Evolutionary conservation across 2,797 vertebrate species (phyloP), one percentile per base, ranked within the genome.

Genomic region (Molossus molossus): DNA sequence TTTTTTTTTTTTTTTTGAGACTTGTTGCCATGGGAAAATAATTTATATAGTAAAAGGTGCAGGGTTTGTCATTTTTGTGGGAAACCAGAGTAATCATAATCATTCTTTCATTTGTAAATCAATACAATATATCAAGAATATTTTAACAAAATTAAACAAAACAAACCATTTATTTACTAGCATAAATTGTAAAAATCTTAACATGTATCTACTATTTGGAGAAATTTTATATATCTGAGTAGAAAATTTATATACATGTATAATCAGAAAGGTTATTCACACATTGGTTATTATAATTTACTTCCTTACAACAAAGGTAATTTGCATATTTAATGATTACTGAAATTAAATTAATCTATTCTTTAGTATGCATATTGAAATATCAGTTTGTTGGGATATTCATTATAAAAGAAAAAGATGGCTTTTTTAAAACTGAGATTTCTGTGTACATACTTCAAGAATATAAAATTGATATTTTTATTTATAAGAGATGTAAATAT

Each of bases 11-110:
- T 55, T 70, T 97, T 90, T 91, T 57, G 64, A 84, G n/a, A 96
- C 18, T 95, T 97, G 62, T 89, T 97, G 48, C 81, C 94, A 40
- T 72, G 91, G 50, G 45, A 96, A 64, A 96, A 91, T 37, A 96
- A 95, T 96, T 65, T 64, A 48, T 93, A 90, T 81, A 96, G 33
- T 92, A 87, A 73, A 96, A 97, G 33, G 21, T 94, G 96, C 94
- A 53, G 87, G 64, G 29, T 92, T 96, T 95, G 91, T 96, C 76
- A 94, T 93, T 97, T 97, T 98, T 97, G 80, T 96, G 77, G 37
- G 48, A 92, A 97, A 80, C 58, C 55, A 75, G 89, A 85, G 27
- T 45, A 45, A 45, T 45, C 89, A 17, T 92, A 95, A 83, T 80
- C 33, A 96, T 87, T 18, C 90, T 65, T 87, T 45, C 12, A 79